Percentiles rank a stretch among this genome's conserved stretches.
phyloP scores from a whole-genome alignment of 2,888 invertebrate genomes.

The Metacarcinus magister region DNA sequence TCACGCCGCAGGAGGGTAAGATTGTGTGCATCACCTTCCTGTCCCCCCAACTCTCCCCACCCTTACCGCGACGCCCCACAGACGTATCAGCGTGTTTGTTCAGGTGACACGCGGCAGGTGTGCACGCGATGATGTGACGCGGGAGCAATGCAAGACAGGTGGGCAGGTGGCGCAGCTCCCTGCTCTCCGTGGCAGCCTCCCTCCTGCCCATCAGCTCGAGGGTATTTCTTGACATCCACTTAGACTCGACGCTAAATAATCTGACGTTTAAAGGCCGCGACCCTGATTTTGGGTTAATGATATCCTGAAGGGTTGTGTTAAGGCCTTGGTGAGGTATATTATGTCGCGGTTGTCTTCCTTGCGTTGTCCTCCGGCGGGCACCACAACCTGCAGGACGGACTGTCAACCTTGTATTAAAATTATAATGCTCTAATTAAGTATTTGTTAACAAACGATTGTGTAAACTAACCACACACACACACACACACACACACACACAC shows the following conservation, averaged over 20 bases:
- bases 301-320: not conserved
- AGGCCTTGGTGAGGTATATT: not conserved
- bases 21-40: not conserved
- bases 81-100: slow-evolving; percentile 6
- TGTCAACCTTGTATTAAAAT: not conserved
- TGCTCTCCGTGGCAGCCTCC: not conserved
- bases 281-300: not conserved
- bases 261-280: not conserved
- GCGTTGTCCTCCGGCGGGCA: not conserved
- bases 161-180: not conserved
- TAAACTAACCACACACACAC: slow-evolving; percentile 62
- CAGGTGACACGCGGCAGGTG: not conserved
- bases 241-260: slow-evolving; percentile 17
- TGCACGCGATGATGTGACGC: not conserved
- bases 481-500: slow-evolving; percentile 58
- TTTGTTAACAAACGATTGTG: not conserved
- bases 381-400: not conserved
- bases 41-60: not conserved
- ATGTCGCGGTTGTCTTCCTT: not conserved
- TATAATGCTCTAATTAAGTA: not conserved
- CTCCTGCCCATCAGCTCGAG: not conserved
- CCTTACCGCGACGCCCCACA: not conserved
- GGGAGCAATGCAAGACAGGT: not conserved
- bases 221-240: not conserved
- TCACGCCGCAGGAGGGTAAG: not conserved